A percentile compares a stretch with the other conserved stretches of the same genome.
Conservation (phyloP, 2,113 vertebrate genomes). For the Trichechus manatus region DNA sequence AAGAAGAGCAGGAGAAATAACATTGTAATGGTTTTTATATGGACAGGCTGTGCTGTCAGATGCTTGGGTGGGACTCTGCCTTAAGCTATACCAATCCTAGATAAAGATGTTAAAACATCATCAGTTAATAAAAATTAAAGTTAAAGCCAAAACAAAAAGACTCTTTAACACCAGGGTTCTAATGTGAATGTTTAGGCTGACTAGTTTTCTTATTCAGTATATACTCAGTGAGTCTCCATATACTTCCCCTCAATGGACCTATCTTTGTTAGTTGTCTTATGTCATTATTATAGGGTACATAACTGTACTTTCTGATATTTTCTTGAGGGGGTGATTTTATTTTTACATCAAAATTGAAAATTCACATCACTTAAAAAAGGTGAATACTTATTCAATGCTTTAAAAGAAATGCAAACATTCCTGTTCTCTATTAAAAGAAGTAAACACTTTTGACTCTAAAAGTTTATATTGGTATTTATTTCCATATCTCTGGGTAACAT, state of each 20-base stretch:
- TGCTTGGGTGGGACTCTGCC: neutral
- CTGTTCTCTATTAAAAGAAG: neutral
- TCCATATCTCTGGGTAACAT: neutral
- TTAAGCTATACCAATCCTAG: neutral
- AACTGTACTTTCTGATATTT: neutral
- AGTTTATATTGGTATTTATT: neutral
- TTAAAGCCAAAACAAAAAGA: conserved; percentile 38
- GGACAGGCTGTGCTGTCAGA: neutral
- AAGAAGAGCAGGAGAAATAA: neutral
- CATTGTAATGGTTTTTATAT: conserved; percentile 51
- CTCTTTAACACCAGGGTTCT: neutral
- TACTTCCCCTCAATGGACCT: neutral
- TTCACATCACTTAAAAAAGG: neutral
- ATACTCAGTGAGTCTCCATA: neutral
- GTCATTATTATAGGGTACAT: neutral
- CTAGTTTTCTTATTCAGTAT: neutral
- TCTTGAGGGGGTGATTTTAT: neutral
- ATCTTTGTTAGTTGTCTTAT: neutral
- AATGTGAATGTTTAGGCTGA: neutral
- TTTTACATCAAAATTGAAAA: neutral
- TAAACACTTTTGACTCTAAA: neutral
- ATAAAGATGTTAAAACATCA: conserved; percentile 47
- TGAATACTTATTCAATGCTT: neutral
- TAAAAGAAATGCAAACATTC: neutral
- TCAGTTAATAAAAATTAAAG: conserved; percentile 37